Conservation (phyloP, 2,888 invertebrate genomes). For the Sinopyrophorus schimmeli region DNA sequence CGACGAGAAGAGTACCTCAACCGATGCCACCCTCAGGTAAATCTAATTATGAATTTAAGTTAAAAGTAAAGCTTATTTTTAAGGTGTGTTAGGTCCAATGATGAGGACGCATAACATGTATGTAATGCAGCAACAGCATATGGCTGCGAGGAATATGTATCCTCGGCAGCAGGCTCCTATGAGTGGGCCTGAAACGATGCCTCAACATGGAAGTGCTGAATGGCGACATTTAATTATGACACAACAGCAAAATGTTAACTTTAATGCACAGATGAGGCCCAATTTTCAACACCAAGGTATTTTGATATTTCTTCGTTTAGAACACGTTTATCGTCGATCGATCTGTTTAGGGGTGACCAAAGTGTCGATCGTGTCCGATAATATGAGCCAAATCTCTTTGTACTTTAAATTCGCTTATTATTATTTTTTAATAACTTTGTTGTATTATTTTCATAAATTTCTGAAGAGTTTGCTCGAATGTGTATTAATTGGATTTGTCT, state of each 20-base stretch:
- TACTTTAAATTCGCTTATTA: too few relatives aligned
- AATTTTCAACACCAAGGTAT: constrained; percentile 59
- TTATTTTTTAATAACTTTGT: too few relatives aligned
- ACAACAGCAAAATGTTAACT: constrained; percentile 58
- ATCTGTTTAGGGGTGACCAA: too few relatives aligned
- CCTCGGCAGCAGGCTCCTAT: constrained; percentile 64
- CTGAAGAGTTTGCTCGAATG: too few relatives aligned
- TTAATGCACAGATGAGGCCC: constrained; percentile 58
- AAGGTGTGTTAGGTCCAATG: constrained; percentile 68
- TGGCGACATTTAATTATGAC: constrained; percentile 69
- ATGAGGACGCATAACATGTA: constrained; percentile 68
- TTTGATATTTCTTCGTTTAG: constrained; percentile 5
- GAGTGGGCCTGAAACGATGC: constrained; percentile 59
- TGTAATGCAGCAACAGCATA: constrained; percentile 61
- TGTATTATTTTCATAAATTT: too few relatives aligned
- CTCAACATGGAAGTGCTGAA: constrained; percentile 58
- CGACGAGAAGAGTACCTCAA: constrained; percentile 68
- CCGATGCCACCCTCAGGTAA: constrained; percentile 71
- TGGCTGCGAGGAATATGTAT: constrained; percentile 54
- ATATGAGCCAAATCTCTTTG: too few relatives aligned
- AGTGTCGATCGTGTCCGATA: too few relatives aligned
- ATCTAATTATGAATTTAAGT: constrained; percentile 22
- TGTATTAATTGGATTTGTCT: too few relatives aligned
- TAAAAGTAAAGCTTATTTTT: constrained; percentile 13
- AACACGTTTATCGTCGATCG: too few relatives aligned